A percentile compares a stretch with the other conserved stretches of the same genome.
Evolutionary conservation across 2,888 invertebrate species (phyloP).

Genomic region (Drosophila mimetica): DNA sequence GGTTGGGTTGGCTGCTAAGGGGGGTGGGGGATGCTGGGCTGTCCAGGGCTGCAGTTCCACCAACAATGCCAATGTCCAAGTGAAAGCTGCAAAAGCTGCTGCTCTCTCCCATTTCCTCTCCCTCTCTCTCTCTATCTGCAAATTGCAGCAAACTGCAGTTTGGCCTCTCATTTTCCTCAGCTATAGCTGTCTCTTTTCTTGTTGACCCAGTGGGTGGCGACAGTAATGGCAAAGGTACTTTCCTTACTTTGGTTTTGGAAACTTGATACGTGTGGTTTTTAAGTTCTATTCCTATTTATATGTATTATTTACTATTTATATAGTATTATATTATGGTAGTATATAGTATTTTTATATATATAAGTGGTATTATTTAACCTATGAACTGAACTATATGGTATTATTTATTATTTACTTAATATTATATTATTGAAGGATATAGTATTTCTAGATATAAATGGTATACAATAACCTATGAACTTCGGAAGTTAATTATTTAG

Average conservation of each 20-base stretch:
- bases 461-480: too few species aligned
- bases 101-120: conserved; percentile 10
- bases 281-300: too few species aligned
- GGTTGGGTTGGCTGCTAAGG: neutral
- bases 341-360: too few species aligned
- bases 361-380: too few species aligned
- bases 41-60: conserved; percentile 42
- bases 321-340: too few species aligned
- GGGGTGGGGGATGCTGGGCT: conserved; percentile 10
- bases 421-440: too few species aligned
- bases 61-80: conserved; percentile 42
- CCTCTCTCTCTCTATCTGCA: conserved; percentile 51
- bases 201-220: conserved; percentile 19
- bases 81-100: conserved; percentile 42
- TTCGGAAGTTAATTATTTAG: too few species aligned
- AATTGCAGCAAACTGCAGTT: conserved; percentile 70
- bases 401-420: too few species aligned
- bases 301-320: too few species aligned
- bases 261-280: too few species aligned
- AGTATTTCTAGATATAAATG: too few species aligned
- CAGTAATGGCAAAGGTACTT: conserved; percentile 23
- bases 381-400: too few species aligned
- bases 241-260: neutral
- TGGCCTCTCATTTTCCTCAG: conserved; percentile 8
- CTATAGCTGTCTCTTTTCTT: conserved; percentile 14